These are phyloP conservation scores for Ecdyonurus torrentis DNA, from an alignment of 2,888 invertebrate genomes.

Conservation along the genomic window DNA sequence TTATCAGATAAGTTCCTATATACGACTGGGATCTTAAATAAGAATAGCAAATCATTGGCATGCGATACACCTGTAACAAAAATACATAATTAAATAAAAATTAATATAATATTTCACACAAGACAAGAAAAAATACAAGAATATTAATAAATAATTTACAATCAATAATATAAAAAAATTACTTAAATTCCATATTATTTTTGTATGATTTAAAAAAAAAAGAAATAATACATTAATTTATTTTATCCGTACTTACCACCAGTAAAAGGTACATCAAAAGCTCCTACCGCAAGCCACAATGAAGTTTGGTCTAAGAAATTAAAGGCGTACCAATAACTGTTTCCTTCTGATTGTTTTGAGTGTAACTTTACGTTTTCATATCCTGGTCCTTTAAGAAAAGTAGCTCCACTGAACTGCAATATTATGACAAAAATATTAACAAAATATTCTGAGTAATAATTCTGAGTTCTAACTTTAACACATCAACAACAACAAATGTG, in stretches of 20 bases:
- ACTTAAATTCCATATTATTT: too few relatives aligned
- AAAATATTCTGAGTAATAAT: neutral
- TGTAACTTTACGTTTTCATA: constrained; percentile 20
- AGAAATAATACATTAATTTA: too few relatives aligned
- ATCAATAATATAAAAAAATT: too few relatives aligned
- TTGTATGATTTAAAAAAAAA: too few relatives aligned
- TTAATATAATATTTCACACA: neutral
- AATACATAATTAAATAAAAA: neutral
- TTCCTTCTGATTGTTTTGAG: neutral
- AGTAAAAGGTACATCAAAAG: constrained; percentile 4
- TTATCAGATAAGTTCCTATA: neutral
- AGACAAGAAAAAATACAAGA: neutral
- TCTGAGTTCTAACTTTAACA: neutral
- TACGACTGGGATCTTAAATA: constrained; percentile 3
- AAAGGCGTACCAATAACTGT: constrained; percentile 31
- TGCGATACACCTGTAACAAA: constrained; percentile 6
- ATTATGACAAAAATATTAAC: neutral
- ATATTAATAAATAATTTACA: too few relatives aligned
- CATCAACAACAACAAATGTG: neutral
- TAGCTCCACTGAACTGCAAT: constrained; percentile 28
- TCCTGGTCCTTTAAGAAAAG: constrained; percentile 29
- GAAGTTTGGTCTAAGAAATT: constrained; percentile 21
- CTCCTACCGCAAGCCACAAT: constrained; percentile 6
- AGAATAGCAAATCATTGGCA: constrained; percentile 5
- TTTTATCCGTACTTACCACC: constrained; percentile 8